Conservation (phyloP, 2,888 invertebrate species). For the Apodemia mormo region DNA sequence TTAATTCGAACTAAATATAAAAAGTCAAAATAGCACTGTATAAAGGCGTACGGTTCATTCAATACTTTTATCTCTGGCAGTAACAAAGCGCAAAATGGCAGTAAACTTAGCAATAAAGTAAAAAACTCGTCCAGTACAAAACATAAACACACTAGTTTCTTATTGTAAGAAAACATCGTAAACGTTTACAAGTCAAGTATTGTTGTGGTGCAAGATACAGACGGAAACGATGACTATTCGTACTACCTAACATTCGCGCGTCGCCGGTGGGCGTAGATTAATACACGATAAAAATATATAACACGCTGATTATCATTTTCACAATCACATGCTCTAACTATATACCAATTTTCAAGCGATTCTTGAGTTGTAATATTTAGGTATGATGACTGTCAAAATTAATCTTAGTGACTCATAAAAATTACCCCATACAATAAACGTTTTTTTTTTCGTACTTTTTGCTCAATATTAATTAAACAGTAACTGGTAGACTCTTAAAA, state of each 20-base stretch:
- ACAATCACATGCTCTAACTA: too few species aligned
- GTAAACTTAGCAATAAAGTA: constrained; percentile 64
- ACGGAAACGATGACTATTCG: constrained; percentile 10
- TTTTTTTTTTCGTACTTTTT: too few species aligned
- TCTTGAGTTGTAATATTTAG: too few species aligned
- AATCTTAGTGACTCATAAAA: too few species aligned
- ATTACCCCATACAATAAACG: too few species aligned
- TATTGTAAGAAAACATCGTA: constrained; percentile 72
- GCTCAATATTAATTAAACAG: too few species aligned
- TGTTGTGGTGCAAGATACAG: constrained; percentile 34
- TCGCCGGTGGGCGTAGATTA: too few species aligned
- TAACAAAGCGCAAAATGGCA: constrained; percentile 52
- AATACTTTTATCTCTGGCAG: constrained; percentile 36
- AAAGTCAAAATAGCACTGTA: neutral
- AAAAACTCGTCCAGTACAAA: constrained; percentile 63
- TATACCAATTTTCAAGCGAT: too few species aligned
- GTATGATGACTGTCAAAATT: too few species aligned
- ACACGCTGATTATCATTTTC: too few species aligned
- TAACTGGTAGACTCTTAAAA: too few species aligned
- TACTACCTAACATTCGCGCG: neutral
- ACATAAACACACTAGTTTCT: constrained; percentile 62
- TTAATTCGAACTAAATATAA: neutral
- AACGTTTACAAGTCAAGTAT: constrained; percentile 66
- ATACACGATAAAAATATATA: too few species aligned
- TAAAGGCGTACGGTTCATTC: constrained; percentile 26